A percentile compares a stretch with the other conserved stretches of the same genome.
Evolutionary conservation across 2,113 vertebrate species (phyloP).

Genomic region (Microtus ochrogaster): DNA sequence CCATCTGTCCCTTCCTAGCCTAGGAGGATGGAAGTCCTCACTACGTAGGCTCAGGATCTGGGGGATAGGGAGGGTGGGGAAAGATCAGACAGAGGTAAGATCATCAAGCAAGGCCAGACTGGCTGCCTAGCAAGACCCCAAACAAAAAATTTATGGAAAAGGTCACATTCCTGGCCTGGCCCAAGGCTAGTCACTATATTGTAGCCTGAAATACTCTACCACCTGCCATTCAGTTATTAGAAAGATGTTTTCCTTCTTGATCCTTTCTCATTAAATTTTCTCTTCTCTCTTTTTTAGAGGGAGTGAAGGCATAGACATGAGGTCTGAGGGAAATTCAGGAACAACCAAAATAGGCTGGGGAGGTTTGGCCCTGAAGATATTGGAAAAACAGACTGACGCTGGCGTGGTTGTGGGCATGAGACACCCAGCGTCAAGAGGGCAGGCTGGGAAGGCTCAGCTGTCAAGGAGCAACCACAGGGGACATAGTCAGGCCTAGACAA

Average conservation of each 20-base stretch:
- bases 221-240: background rate
- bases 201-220: background rate
- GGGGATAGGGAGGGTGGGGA: background rate
- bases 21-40: background rate
- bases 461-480: background rate
- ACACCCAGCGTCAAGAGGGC: background rate
- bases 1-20: background rate
- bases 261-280: background rate
- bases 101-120: background rate
- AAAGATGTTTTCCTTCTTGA: background rate
- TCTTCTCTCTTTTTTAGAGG: background rate
- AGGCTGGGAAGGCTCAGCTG: background rate
- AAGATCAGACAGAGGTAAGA: background rate
- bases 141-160: background rate
- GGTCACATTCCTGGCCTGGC: background rate
- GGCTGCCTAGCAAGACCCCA: background rate
- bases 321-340: conserved; percentile 24
- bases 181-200: background rate
- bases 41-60: background rate
- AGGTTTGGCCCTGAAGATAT: background rate
- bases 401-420: background rate
- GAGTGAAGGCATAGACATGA: background rate
- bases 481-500: background rate
- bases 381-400: conserved; percentile 17
- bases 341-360: background rate